Base-by-base conservation (phyloP, 2,888 invertebrate species). In the Leptura quadrifasciata region DNA sequence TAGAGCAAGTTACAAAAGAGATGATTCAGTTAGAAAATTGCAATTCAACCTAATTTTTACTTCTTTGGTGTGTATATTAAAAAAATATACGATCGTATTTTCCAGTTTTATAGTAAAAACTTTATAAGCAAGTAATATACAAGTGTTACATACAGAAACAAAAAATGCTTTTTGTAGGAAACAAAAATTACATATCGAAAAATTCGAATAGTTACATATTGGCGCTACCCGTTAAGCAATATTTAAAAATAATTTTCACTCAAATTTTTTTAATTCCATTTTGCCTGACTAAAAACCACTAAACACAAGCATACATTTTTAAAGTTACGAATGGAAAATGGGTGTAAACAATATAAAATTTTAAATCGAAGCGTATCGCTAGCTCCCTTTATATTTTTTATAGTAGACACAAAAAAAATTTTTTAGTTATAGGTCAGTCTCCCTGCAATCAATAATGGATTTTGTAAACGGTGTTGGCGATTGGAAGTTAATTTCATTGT, bases 41-140 rank as follows among this genome's bases (percentile, higher is more conserved):
- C 79, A 82, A 76, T 78, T 82, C 80, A 81, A 84, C 83, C 80
- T 85, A 86, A 85, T 84, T 86, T 86, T 85, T 85, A 86, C 80
- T 85, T 87, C 87, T 87, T 87, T 87, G 87, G 87, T 87, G 86
- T 85, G 86, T 88, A 88, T 88, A 88, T 88, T 88, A 83, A 88
- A 87, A 88, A 88, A 88, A 88, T 88, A 88, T 88, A 88, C 87
- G 85, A 85, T 86, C 84, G 82, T 87, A 85, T 85, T 82, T 84
- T 87, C 84, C 87, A 87, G 88, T 88, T 88, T 88, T 88, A 82
- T 88, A 88, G 86, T 88, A 88, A 88, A 88, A 88, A 88, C 88
- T 85, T 86, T 86, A 85, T 86, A 87, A 86, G 81, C 83, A 85
- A 86, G 83, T 86, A 87, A 86, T 87, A 85, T 87, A 87, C 85